Percentiles rank a stretch among this genome's conserved stretches.
Conservation (phyloP, 2,797 vertebrate genomes). For the Pygocentrus nattereri region DNA sequence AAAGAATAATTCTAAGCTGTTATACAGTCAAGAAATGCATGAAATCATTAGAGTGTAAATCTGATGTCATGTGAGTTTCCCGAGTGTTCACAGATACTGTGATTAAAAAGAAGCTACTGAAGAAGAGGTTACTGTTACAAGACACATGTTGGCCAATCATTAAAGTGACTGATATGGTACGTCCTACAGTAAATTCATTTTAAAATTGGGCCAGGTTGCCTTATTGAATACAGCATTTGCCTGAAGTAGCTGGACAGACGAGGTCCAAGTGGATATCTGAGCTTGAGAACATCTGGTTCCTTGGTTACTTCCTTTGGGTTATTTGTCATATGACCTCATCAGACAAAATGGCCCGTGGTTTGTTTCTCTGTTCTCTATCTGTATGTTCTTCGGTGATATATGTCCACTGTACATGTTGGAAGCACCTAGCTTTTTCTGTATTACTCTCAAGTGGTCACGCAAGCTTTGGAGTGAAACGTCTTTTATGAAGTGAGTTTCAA, state of each 20-base stretch:
- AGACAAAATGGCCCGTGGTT: constrained; percentile 3
- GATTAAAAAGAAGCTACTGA: not conserved
- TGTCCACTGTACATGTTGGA: not conserved
- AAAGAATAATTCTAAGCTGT: not conserved
- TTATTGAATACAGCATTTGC: constrained; percentile 30
- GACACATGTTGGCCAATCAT: not conserved
- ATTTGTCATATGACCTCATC: constrained; percentile 25
- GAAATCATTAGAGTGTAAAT: not conserved
- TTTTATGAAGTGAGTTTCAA: not conserved
- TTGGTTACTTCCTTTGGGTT: constrained; percentile 5
- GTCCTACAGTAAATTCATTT: not conserved
- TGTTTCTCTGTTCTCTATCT: constrained; percentile 7
- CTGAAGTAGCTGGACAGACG: not conserved
- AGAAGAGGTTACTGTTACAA: not conserved
- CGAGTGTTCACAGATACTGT: not conserved
- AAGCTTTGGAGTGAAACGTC: not conserved
- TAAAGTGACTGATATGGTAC: not conserved
- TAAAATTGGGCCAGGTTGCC: constrained; percentile 34
- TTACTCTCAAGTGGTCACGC: not conserved
- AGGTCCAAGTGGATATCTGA: constrained; percentile 34
- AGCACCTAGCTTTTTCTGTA: not conserved
- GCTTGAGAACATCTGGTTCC: constrained; percentile 12
- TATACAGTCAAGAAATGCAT: not conserved
- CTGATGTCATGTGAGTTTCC: not conserved
- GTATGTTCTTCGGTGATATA: constrained; percentile 19